These are phyloP conservation scores for Clarias laeviceps DNA, from an alignment of 2,797 vertebrate species.

Conservation along the genomic window DNA sequence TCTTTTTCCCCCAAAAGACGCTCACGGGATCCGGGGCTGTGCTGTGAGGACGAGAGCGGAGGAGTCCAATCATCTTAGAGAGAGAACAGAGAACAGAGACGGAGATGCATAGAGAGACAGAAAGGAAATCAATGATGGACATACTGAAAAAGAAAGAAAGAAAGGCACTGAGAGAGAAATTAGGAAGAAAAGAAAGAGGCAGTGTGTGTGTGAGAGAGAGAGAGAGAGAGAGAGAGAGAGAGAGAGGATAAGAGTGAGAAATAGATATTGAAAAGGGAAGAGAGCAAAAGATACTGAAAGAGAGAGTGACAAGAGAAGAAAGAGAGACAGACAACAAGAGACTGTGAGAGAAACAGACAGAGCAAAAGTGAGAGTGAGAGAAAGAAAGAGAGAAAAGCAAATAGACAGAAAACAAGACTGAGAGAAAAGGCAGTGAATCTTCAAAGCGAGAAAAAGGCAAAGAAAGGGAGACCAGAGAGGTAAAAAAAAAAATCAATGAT, in stretches of 20 bases:
- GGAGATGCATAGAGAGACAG: not conserved
- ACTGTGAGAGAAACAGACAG: not conserved
- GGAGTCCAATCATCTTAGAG: slow-evolving; percentile 8
- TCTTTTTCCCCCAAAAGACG: not conserved
- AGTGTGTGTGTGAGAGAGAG: too few relatives aligned
- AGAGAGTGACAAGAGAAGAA: not conserved
- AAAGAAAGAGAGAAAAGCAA: not conserved
- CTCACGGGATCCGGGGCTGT: slow-evolving; percentile 45
- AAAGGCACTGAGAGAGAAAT: slow-evolving; percentile 49
- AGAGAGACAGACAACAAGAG: not conserved
- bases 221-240: not conserved
- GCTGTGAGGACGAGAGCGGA: slow-evolving; percentile 31
- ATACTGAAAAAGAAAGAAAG: slow-evolving; percentile 19
- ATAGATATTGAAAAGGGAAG: not conserved
- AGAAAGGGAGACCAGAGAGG: too few relatives aligned
- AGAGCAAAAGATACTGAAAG: not conserved
- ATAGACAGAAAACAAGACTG: too few relatives aligned
- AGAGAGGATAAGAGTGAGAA: not conserved
- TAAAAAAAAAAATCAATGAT: too few relatives aligned
- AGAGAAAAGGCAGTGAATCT: too few relatives aligned
- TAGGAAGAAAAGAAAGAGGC: not conserved
- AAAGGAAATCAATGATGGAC: not conserved
- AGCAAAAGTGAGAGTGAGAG: not conserved
- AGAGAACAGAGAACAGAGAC: not conserved
- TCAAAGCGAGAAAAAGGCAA: too few relatives aligned